These are phyloP conservation scores for Heterotis niloticus DNA, from an alignment of 2,113 vertebrate genomes.

Conservation along the genomic window DNA sequence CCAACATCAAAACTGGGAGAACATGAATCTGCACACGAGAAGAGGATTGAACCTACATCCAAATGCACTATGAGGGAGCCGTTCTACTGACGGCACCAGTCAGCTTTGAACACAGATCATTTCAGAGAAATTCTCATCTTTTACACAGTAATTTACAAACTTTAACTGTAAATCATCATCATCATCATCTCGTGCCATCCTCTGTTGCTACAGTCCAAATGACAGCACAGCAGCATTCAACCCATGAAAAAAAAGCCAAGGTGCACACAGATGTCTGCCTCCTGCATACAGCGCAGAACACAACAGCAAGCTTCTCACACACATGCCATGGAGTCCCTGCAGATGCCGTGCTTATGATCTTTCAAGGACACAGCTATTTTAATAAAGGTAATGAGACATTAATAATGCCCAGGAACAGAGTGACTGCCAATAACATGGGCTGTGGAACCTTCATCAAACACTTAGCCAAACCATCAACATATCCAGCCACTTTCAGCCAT, in stretches of 20 bases:
- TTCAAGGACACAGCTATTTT: conserved; percentile 21
- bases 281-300: not conserved
- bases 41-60: too few relatives aligned
- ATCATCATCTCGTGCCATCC: not conserved
- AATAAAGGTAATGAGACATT: conserved; percentile 23
- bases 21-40: too few relatives aligned
- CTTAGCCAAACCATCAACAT: not conserved
- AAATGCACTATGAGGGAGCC: too few relatives aligned
- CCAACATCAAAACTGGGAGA: too few relatives aligned
- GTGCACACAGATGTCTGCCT: not conserved
- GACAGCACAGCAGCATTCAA: conserved; percentile 7
- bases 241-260: conserved; percentile 4
- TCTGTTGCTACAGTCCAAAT: conserved; percentile 15
- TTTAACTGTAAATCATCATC: not conserved
- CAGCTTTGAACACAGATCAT: too few relatives aligned
- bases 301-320: not conserved
- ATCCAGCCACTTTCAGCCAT: not conserved
- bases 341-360: conserved; percentile 12
- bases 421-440: conserved; percentile 13
- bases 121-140: not conserved
- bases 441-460: not conserved
- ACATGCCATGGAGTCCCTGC: not conserved
- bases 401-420: conserved; percentile 1
- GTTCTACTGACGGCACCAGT: too few relatives aligned
- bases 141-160: not conserved